Evolutionary conservation across 2,888 invertebrate genomes (phyloP).

Genomic region (Lasioglossum villosulum): DNA sequence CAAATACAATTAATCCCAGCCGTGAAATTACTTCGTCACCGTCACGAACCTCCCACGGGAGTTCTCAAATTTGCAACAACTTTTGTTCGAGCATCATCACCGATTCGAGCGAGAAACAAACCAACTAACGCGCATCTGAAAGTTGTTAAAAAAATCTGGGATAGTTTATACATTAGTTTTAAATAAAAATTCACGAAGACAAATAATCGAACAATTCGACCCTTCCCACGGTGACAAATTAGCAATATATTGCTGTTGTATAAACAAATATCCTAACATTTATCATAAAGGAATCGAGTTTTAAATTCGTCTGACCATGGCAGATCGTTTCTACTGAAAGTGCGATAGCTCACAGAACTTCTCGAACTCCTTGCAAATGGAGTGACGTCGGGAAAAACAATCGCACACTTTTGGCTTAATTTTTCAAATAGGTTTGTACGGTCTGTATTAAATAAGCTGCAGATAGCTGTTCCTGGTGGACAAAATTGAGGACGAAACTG

Average conservation of each 20-base stretch:
- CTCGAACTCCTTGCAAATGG: background rate
- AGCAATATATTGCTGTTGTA: background rate
- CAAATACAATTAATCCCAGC: constrained; percentile 51
- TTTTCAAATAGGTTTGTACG: background rate
- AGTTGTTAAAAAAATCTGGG: background rate
- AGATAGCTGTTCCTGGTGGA: background rate
- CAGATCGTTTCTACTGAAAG: background rate
- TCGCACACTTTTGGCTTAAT: background rate
- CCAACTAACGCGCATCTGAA: background rate
- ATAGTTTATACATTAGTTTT: background rate
- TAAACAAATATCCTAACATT: background rate
- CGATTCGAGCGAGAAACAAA: background rate
- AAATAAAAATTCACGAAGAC: background rate
- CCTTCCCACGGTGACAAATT: background rate
- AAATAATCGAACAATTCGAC: background rate
- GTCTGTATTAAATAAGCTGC: background rate
- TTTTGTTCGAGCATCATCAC: background rate
- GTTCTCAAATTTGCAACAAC: background rate
- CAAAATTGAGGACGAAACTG: background rate
- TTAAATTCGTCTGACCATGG: background rate
- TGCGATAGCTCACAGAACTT: background rate
- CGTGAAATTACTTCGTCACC: constrained; percentile 34
- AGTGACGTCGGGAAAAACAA: background rate
- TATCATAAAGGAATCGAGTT: background rate
- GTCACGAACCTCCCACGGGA: background rate